These are phyloP conservation scores for Chaenodraco wilsoni DNA, from an alignment of 2,797 vertebrate genomes.

Conservation along the genomic window DNA sequence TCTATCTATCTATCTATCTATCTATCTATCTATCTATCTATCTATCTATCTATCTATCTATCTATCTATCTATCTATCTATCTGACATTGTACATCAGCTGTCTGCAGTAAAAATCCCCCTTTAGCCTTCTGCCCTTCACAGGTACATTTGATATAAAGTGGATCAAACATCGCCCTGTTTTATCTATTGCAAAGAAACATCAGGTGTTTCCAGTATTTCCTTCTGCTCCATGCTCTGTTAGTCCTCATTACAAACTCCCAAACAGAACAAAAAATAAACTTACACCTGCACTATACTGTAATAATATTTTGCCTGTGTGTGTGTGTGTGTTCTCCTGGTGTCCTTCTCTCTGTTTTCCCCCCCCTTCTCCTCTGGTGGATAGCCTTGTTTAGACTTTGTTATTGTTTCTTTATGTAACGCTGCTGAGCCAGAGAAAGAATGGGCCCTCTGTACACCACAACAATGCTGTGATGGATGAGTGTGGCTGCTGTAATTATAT, in stretches of 20 bases:
- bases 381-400: slow-evolving; percentile 72
- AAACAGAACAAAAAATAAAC: slow-evolving; percentile 8
- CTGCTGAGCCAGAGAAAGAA: slow-evolving; percentile 69
- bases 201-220: slow-evolving; percentile 40
- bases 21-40: no score
- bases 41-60: no score
- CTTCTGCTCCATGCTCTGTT: slow-evolving; percentile 9
- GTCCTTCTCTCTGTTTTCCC: slow-evolving; percentile 28
- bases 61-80: no score
- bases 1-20: no score
- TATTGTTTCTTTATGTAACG: slow-evolving; percentile 80
- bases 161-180: slow-evolving; percentile 13
- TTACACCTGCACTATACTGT: neutral
- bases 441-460: slow-evolving; percentile 60
- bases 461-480: slow-evolving; percentile 81
- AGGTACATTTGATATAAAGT: slow-evolving; percentile 39
- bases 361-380: slow-evolving; percentile 38
- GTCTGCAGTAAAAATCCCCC: slow-evolving; percentile 9
- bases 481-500: slow-evolving; percentile 76
- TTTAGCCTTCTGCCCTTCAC: slow-evolving; percentile 32
- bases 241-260: slow-evolving; percentile 41
- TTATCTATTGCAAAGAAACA: slow-evolving; percentile 29
- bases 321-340: slow-evolving; percentile 9
- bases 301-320: neutral
- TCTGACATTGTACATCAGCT: neutral